Evolutionary conservation across 2,797 vertebrate species (phyloP), one percentile per base, ranked within the genome.

Genomic region (Myotis planiceps): DNA sequence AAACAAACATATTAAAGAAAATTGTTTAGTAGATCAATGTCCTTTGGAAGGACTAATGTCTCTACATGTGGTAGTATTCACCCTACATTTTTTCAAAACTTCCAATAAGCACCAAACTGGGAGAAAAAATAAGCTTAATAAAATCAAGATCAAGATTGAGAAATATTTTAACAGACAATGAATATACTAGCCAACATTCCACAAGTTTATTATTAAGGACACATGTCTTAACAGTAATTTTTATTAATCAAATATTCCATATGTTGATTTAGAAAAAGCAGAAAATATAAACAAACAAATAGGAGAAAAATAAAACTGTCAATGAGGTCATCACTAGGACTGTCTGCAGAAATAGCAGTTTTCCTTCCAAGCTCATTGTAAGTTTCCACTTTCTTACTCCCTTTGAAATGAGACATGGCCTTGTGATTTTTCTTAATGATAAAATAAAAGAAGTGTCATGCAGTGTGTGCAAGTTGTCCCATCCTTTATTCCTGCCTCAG

Each of bases 101-200:
- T 29, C 39, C 55, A 10, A 65, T 60, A 85, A 94, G 29, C 29
- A 83, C 29, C 23, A 89, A 79, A 85, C 1, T 39, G 13, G 32
- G 37, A 92, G 58, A 3, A n/a, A 80, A 92, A 96, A 94, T 65
- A 86, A 29, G 6, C 71, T 92, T 95, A 94, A 96, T 71, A 75
- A 63, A 95, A 90, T 94, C 69, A 96, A 79, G 60, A 84, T 90
- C 49, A 83, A 92, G 39, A 91, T 23, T 82, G 81, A 90, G 78
- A 96, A 95, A 85, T 89, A 91, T 72, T 96, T 94, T 93, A 93
- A 84, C 21, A 90, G 65, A 29, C 49, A 79, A 75, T 91, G 88
- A 95, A 75, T 92, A 71, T 51, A 83, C 68, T 32, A 82, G 34
- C n/a, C 75, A 94, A 55, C 74, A 95, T 90, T 95, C 86, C 58